Conservation (phyloP, 2,797 vertebrate genomes). For the Podarcis lilfordi region DNA sequence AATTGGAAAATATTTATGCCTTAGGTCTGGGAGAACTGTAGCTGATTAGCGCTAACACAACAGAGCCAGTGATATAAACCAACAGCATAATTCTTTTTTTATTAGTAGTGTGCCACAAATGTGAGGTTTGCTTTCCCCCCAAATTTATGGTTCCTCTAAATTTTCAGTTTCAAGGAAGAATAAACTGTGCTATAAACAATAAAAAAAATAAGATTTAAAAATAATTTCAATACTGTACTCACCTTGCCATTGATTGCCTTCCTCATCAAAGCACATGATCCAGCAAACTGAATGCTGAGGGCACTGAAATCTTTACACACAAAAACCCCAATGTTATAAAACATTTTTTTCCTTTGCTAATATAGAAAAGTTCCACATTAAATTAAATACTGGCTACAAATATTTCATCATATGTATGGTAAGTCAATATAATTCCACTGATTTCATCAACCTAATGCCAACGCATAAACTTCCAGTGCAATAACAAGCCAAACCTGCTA, state of each 20-base stretch:
- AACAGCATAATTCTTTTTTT: not conserved
- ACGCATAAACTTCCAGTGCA: not conserved
- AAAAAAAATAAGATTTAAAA: not conserved
- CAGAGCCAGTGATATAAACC: no score
- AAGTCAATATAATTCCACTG: not conserved
- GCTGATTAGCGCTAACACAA: not conserved
- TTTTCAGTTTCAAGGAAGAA: not conserved
- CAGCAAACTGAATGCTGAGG: constrained; percentile 81
- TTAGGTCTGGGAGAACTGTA: not conserved
- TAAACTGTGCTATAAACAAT: not conserved
- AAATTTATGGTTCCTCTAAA: not conserved
- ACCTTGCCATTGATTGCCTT: constrained; percentile 69
- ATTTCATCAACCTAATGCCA: not conserved
- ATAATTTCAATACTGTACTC: constrained; percentile 45
- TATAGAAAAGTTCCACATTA: not conserved
- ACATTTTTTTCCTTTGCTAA: constrained; percentile 22
- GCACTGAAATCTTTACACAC: constrained; percentile 69
- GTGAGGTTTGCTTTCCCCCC: not conserved
- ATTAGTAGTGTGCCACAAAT: not conserved
- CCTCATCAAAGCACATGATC: constrained; percentile 80
- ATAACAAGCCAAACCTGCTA: not conserved
- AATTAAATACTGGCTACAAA: not conserved
- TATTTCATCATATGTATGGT: not conserved
- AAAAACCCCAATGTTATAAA: constrained; percentile 13
- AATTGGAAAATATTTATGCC: not conserved